Evolutionary conservation across 2,888 invertebrate genomes (phyloP), one percentile per base, ranked within the genome.

Genomic region (Parasteatoda lunata): DNA sequence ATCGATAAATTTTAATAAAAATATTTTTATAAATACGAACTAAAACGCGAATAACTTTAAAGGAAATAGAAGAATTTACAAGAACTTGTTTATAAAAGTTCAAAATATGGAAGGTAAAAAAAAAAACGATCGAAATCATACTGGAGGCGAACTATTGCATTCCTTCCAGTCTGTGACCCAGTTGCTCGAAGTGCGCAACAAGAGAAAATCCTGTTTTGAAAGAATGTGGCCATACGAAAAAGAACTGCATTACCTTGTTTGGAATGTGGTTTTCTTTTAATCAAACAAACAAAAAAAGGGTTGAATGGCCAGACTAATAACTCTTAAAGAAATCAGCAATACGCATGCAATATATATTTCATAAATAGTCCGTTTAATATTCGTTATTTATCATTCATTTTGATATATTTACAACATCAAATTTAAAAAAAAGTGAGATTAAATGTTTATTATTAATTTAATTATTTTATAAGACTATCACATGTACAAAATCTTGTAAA

Each of bases 241-340:
- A 69, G 72, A 80, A 80, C 85, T 82, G 81, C 86, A 81, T 86
- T 87, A 77, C 86, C 86, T 87, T 87, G 86, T 87, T 77, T 68
- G 77, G 86, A 86, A 86, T 87, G 86, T 70, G 84, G 78, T 79
- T 79, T 15, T 73, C 77, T 30, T 59, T 65, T 59, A 47, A 69
- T 77, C 71, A 76, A 75, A 75, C 68, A 75, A 68, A 72, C 47
- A 72, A 75, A 65, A n/a, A 72, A 87, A 82, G 81, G 77, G 81
- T 87, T 81, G 77, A 80, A 87, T 73, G 81, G 81, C 81, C 81
- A 82, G 64, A 64, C 65, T 72, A 64, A 82, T 68, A 70, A 68
- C 72, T 51, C 52, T 2, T 30, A 30, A 30, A 30, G 30, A 30
- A 30, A 30, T 30, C 30, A 30, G 30, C 30, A 30, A 30, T 30